phyloP scores from a whole-genome alignment of 2,113 vertebrate genomes.

The Daubentonia madagascariensis region DNA sequence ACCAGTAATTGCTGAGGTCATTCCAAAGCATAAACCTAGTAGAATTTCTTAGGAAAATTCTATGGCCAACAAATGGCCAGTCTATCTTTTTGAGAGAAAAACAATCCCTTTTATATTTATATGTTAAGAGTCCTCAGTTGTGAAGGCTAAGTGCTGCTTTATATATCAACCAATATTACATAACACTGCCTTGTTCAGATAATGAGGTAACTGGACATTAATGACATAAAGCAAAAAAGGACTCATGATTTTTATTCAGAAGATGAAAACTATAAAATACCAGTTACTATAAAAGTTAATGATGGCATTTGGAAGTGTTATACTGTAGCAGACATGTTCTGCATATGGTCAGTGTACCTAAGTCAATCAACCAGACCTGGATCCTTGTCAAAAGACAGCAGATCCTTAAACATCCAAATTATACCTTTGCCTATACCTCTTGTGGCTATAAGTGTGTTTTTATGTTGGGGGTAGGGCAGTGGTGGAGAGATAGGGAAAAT shows the following conservation, averaged over 20 bases:
- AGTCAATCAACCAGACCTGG: background rate
- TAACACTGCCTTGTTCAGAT: conserved; percentile 10
- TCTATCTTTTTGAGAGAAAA: background rate
- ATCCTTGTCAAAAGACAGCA: conserved; percentile 17
- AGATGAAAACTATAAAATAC: conserved; percentile 29
- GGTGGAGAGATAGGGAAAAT: background rate
- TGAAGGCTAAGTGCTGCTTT: background rate
- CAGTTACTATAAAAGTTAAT: background rate
- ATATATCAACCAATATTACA: background rate
- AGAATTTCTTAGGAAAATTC: conserved; percentile 21
- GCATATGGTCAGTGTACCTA: background rate
- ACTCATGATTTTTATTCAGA: conserved; percentile 20
- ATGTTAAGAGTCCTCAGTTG: background rate
- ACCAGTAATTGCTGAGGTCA: background rate
- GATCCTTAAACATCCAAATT: background rate
- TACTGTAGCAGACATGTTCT: background rate
- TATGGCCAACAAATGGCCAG: background rate
- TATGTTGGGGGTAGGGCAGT: background rate
- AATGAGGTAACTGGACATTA: background rate
- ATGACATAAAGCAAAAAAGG: background rate
- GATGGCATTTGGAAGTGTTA: background rate
- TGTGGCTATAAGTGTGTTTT: background rate
- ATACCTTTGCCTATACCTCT: background rate
- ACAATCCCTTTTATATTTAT: background rate
- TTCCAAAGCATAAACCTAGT: conserved; percentile 10